Conservation (phyloP, 2,888 invertebrate genomes). For the Tenthredo mesomela region DNA sequence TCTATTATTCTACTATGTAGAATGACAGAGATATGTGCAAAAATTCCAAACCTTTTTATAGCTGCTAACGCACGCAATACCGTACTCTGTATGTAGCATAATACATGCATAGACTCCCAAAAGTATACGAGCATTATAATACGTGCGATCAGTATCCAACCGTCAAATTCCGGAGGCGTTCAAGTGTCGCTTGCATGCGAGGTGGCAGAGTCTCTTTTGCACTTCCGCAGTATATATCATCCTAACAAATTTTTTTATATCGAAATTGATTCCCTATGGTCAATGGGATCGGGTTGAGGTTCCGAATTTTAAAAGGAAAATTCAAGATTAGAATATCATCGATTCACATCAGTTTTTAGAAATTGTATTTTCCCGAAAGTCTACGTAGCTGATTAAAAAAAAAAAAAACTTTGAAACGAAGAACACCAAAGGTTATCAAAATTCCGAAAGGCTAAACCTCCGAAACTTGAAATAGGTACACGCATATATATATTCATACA, state of each 20-base stretch:
- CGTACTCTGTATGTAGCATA: not conserved
- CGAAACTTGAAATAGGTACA: too few species aligned
- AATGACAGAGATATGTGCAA: not conserved
- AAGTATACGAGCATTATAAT: slow-evolving; percentile 17
- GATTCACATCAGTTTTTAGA: too few species aligned
- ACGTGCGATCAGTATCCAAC: slow-evolving; percentile 16
- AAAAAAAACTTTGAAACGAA: too few species aligned
- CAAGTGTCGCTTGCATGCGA: slow-evolving; percentile 13
- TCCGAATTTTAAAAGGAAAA: not conserved
- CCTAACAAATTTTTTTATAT: not conserved
- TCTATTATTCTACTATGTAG: not conserved
- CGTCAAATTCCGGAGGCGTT: slow-evolving; percentile 39
- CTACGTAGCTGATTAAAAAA: too few species aligned
- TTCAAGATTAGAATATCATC: too few species aligned
- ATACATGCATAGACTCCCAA: not conserved
- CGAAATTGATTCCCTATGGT: not conserved
- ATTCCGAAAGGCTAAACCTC: too few species aligned
- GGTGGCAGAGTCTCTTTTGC: not conserved
- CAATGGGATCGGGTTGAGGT: not conserved
- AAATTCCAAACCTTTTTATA: not conserved
- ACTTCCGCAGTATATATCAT: slow-evolving; percentile 11
- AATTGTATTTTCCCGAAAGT: too few species aligned
- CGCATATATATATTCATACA: too few species aligned
- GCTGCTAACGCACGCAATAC: not conserved
- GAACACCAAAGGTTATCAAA: too few species aligned